Base-by-base conservation (phyloP, 2,113 vertebrate species). In the Rhegmatorhina hoffmannsi region DNA sequence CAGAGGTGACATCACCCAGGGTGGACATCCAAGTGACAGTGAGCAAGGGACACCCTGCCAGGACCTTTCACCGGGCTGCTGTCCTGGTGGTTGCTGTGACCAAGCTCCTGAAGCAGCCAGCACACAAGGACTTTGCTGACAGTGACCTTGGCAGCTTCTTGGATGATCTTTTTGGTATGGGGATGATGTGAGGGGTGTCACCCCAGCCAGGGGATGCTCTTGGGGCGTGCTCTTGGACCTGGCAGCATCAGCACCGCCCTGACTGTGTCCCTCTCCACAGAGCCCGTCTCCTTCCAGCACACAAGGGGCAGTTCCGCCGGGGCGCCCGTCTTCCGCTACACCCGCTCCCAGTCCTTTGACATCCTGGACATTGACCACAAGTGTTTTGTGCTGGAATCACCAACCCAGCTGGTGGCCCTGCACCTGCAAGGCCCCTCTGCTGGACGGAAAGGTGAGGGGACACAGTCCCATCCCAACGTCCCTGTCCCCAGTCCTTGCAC, bases 401-500 rank as follows among this genome's bases (percentile, higher is more conserved):
- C 95, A 38, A 80, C 95, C 8, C 96, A 96, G 68, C 79, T 97
- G 46, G 96, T 97, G 64, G 96, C 96, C 15, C 24, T 97, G 59
- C 94, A 97, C 76, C 55, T 97, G 26, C 96, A 97, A 43, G 96
- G 94, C 43, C 95, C 96, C 15, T 83, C 90, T 4, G 7, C 64
- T 0, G 26, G 29, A 28, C 82, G 23, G 23, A 95, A 96, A 95
- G 96, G 96, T 97, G 55, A 90, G 69, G 26, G 4, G 13, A 23
- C 14, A 9, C 0, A 0, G 8, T 46, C 47, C 52, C 1, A 0
- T 83, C 6, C n/a, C 46, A 13, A 1, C 18, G 9, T 58, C 23
- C n/a, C 25, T 10, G 1, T 68, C 44, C 69, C 38, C 15, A 36
- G 18, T 28, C 16, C 14, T 1, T 1, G 63, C 24, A 49, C 17